A percentile compares a stretch with the other conserved stretches of the same genome.
Conservation (phyloP, 2,113 vertebrate genomes). For the Stegostoma tigrinum region DNA sequence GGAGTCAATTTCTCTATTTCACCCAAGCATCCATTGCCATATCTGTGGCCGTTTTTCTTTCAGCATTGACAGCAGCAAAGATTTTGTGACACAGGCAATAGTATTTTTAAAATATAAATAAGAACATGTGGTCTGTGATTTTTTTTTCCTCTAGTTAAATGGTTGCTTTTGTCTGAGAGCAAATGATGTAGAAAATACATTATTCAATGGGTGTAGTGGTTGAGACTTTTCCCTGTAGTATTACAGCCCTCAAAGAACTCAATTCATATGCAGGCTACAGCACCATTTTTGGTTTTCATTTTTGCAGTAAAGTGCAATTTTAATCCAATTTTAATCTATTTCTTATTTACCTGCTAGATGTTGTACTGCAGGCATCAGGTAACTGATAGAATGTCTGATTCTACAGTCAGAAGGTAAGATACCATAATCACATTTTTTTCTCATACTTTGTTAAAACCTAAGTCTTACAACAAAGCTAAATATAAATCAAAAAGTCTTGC, state of each 20-base stretch:
- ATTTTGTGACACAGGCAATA: conserved; percentile 22
- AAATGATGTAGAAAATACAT: conserved; percentile 34
- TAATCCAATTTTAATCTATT: background rate
- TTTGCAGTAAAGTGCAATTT: background rate
- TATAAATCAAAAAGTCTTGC: background rate
- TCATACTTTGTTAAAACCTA: background rate
- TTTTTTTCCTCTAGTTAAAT: conserved; percentile 11
- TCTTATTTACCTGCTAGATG: background rate
- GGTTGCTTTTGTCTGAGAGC: conserved; percentile 7
- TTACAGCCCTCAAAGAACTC: conserved; percentile 8
- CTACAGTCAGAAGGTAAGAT: background rate
- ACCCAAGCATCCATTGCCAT: conserved; percentile 53
- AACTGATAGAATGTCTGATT: background rate
- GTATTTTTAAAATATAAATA: conserved; percentile 30
- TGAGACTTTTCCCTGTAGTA: conserved; percentile 11
- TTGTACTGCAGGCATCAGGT: background rate
- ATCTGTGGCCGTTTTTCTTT: conserved; percentile 41
- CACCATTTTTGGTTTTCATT: background rate
- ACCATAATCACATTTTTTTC: background rate
- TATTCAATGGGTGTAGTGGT: conserved; percentile 30
- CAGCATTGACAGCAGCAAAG: conserved; percentile 18
- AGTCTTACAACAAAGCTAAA: background rate
- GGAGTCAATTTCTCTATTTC: conserved; percentile 44
- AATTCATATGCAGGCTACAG: background rate
- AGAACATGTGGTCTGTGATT: conserved; percentile 32